Evolutionary conservation across 2,888 invertebrate genomes (phyloP).

Genomic region (Allygus modestus): DNA sequence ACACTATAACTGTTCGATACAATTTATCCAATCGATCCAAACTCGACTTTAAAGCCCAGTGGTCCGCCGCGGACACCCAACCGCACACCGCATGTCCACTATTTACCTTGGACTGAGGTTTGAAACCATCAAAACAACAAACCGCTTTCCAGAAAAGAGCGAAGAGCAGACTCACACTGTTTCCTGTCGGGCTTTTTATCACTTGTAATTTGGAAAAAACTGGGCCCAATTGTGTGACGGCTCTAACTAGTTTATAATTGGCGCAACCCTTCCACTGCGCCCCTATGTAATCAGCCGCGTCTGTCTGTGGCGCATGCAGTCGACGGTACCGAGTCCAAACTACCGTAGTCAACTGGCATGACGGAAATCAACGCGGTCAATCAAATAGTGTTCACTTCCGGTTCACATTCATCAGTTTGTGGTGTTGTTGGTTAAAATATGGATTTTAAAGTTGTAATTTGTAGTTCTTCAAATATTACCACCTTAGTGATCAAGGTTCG

Average conservation of each 20-base stretch:
- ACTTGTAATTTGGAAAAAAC: conserved; percentile 21
- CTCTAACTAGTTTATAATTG: conserved; percentile 55
- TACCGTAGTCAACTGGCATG: neutral
- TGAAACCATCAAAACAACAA: too few relatives aligned
- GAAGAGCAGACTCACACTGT: neutral
- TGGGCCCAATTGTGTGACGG: conserved; percentile 22
- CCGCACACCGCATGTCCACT: too few relatives aligned
- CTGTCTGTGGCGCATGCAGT: neutral
- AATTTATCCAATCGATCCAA: too few relatives aligned
- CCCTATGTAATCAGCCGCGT: conserved; percentile 27
- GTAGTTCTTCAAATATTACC: too few relatives aligned
- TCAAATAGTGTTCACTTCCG: neutral
- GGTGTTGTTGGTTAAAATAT: too few relatives aligned
- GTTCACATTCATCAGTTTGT: neutral
- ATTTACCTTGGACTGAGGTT: too few relatives aligned
- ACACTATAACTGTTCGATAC: too few relatives aligned
- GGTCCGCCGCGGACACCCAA: too few relatives aligned
- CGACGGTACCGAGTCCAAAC: too few relatives aligned
- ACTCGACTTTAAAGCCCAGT: too few relatives aligned
- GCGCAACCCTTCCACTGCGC: conserved; percentile 29
- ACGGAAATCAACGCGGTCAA: neutral
- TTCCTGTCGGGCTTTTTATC: conserved; percentile 33
- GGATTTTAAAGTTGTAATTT: too few relatives aligned
- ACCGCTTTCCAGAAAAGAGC: conserved; percentile 14
- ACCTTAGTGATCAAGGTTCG: too few relatives aligned